Conservation (phyloP, 2,797 vertebrate genomes). For the Euphonia xanthogaster region DNA sequence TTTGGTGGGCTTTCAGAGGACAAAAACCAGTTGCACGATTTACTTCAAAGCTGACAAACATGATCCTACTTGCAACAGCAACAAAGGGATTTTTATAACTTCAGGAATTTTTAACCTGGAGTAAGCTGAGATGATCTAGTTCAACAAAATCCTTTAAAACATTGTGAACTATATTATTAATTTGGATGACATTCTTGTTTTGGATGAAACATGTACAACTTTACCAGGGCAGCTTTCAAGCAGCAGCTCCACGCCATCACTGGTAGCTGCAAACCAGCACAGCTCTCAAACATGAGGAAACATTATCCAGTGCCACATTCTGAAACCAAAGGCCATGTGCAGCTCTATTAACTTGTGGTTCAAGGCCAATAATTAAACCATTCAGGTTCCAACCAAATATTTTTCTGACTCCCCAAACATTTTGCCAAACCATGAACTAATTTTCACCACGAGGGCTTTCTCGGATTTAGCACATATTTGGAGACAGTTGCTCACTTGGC, state of each 20-base stretch:
- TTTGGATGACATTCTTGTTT: neutral
- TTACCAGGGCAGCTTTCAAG: neutral
- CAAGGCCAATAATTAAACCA: conserved; percentile 51
- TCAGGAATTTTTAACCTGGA: neutral
- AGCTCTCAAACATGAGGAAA: neutral
- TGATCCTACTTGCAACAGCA: neutral
- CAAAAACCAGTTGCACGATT: neutral
- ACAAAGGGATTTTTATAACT: neutral
- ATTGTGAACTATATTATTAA: neutral
- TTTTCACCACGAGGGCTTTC: conserved; percentile 39
- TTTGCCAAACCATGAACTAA: conserved; percentile 67
- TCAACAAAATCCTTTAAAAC: neutral
- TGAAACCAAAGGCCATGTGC: conserved; percentile 28
- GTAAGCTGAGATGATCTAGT: neutral
- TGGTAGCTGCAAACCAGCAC: neutral
- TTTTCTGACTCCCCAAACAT: conserved; percentile 40
- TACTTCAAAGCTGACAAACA: neutral
- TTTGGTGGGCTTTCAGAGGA: neutral
- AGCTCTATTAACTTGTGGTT: conserved; percentile 40
- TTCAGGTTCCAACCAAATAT: conserved; percentile 23
- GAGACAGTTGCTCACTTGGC: conserved; percentile 52
- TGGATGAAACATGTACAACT: neutral
- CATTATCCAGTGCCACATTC: conserved; percentile 9
- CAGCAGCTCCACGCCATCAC: neutral
- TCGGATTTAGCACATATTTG: conserved; percentile 21